Percentiles rank a stretch among this genome's conserved stretches.
Evolutionary conservation across 2,113 vertebrate genomes (phyloP).

Genomic region (Sula dactylatra): DNA sequence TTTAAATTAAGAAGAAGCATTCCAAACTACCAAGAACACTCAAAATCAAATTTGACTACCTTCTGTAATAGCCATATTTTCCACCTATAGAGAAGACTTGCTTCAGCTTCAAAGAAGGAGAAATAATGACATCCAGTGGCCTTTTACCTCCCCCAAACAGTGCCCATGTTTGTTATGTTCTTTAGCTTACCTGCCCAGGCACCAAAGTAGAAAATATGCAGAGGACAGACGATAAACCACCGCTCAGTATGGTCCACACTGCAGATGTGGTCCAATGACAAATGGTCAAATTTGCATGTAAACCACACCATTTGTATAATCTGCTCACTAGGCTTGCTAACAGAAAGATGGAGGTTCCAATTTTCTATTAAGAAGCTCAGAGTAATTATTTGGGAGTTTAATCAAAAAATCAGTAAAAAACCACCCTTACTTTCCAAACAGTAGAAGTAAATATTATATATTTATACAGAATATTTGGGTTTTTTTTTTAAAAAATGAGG

Average conservation of each 20-base stretch:
- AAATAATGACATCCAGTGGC: constrained; percentile 38
- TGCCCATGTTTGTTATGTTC: neutral
- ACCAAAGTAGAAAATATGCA: neutral
- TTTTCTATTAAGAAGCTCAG: neutral
- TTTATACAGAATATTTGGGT: neutral
- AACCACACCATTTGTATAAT: neutral
- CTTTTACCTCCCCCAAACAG: neutral
- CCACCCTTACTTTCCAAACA: accelerated
- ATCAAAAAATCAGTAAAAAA: neutral
- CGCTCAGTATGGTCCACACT: neutral
- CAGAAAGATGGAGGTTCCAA: neutral
- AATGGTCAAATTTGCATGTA: neutral
- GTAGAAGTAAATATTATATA: neutral
- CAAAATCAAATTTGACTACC: neutral
- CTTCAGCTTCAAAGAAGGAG: neutral
- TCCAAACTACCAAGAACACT: constrained; percentile 5
- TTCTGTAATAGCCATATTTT: constrained; percentile 24
- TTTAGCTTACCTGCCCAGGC: neutral
- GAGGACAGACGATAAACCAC: neutral
- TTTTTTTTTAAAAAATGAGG: neutral
- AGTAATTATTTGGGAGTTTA: neutral
- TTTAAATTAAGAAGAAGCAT: constrained; percentile 28
- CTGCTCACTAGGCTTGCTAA: neutral
- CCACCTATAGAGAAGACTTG: neutral
- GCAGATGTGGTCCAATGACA: neutral